Base-by-base conservation (phyloP, 1,140 invertebrate species). In the Pectinophora gossypiella region DNA sequence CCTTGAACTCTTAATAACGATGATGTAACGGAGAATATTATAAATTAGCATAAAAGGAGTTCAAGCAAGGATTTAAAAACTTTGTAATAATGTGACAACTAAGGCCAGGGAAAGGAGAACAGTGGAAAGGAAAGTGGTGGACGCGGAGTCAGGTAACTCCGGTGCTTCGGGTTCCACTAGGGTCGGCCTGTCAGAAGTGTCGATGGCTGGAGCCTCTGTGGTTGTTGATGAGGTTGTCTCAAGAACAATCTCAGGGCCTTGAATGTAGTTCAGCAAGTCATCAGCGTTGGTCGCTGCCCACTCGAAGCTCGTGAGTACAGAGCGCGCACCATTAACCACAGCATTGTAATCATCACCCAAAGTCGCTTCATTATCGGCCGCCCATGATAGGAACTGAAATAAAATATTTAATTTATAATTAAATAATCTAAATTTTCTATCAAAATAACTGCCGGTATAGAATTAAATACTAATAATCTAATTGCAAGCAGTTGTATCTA, bases 341-440 rank as follows among this genome's bases (percentile, higher is more conserved):
- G 20, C 5, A 13, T 55, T 22, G 27, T 64, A 75, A 4, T 40
- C 13, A 23, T 13, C 19, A 2, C 72, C 76, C 10, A 81, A 48
- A 0, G 10, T n/a, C 1, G 16, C 46, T 13, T 58, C 51, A 42
- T 62, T 75, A 3, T 53, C 19, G 1, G 32, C 61, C 6, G 64
- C 69, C 82, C 82, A 85, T 2, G 35, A 19, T 67, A 65, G 58
- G 54, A 76, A 79, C 82, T 85, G 61, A 3, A 32, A 32, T 32
- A 12, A 32, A 32, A 32, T 23, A 23, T 5, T 32, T 12, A 12
- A 7, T 9, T 32, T 32, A 9, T 32, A 3, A 5, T 23, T 23
- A 22, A 1, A 16, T 6, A 32, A 47, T 21, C 56, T 54, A 63
- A n/a, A n/a, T n/a, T n/a, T n/a, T n/a, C n/a, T n/a, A n/a, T n/a